Percentiles rank a stretch among this genome's conserved stretches.
Evolutionary conservation across 2,113 vertebrate species (phyloP).

Genomic region (Peucedramus taeniatus): DNA sequence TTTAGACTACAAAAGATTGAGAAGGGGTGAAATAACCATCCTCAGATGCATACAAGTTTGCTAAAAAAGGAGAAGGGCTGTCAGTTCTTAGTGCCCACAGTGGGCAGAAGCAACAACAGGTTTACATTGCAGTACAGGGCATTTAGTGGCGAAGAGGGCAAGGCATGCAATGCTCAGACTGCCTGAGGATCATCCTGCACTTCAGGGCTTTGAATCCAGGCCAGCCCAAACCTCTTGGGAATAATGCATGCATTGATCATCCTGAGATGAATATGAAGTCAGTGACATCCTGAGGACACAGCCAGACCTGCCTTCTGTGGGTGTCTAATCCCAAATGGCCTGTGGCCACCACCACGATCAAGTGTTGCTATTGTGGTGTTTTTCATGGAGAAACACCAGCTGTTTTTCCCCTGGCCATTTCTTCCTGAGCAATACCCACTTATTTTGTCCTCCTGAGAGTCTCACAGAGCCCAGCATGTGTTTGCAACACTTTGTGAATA

Average conservation of each 20-base stretch:
- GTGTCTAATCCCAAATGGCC: neutral
- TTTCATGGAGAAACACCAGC: neutral
- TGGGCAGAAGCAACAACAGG: neutral
- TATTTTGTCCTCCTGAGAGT: conserved; percentile 22
- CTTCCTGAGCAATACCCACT: conserved; percentile 4
- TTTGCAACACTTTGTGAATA: conserved; percentile 34
- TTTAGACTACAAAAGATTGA: neutral
- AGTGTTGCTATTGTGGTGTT: neutral
- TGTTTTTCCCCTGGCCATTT: conserved; percentile 8
- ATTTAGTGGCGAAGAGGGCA: neutral
- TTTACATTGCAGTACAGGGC: neutral
- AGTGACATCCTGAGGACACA: neutral
- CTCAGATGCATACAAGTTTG: neutral
- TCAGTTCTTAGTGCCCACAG: neutral
- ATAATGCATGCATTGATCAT: neutral
- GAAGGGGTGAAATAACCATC: accelerated
- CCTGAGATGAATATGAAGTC: neutral
- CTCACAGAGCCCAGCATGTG: conserved; percentile 22
- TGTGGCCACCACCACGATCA: neutral
- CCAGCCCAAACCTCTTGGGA: neutral
- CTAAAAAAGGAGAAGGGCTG: neutral
- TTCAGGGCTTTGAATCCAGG: neutral
- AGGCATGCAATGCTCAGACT: neutral
- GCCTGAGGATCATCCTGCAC: neutral
- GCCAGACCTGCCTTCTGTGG: neutral